Base-by-base conservation (phyloP, 2,888 invertebrate genomes). In the Melanostoma scalare region DNA sequence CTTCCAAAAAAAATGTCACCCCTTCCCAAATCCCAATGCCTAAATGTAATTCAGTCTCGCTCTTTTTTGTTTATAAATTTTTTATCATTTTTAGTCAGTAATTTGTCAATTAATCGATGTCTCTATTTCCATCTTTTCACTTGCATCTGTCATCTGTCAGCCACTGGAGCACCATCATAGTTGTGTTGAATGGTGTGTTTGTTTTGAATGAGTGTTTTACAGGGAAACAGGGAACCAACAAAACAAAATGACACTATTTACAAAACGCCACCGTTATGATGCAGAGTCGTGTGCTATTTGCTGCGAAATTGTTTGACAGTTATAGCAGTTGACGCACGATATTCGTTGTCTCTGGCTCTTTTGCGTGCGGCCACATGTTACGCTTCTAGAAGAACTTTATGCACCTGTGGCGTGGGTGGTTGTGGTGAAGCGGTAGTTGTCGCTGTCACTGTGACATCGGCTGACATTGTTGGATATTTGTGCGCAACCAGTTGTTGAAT, bases 371-470 rank as follows among this genome's bases (percentile, higher is more conserved):
- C 52, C 63, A 72, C 76, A 63, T 77, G 81, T 94, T 94, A 94
- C 93, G 94, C 94, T 89, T 94, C 94, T 88, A 94, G 89, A 92
- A 94, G 92, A 88, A 93, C 93, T 89, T 94, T 93, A 91, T 92
- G 94, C 89, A 93, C 89, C 60, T 87, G 88, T 61, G 87, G 80
- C 20, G 87, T 86, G 6, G 86, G 81, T 31, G 85, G 80, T 68
- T 67, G 85, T 52, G 77, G 84, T 10, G 85, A 71, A 60, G 86
- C 87, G 75, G 87, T 88, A 60, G 86, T 88, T 84, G 87, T 88
- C 3, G 90, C 88, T n/a, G 91, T 91, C 31, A 91, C 91, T 0
- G 91, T 91, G 1, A 91, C 89, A 85, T 91, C 91, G 40, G 90
- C 91, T 48, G 91, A 90, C 72, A 90, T 88, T 33, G 89, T 88